Evolutionary conservation across 2,888 invertebrate genomes (phyloP).

Genomic region (Hyles lineata): DNA sequence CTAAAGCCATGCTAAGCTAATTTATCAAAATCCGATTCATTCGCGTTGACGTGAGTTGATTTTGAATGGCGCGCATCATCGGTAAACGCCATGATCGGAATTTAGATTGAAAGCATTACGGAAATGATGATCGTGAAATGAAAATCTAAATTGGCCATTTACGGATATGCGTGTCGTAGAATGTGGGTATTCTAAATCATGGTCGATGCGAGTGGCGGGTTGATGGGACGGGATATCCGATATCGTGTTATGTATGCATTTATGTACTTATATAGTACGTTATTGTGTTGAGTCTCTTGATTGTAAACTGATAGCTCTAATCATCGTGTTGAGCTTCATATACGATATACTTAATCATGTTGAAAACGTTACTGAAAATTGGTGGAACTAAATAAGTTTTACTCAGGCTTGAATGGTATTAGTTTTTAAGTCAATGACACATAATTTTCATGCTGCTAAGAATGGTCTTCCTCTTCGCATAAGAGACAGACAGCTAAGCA

Average conservation of each 20-base stretch:
- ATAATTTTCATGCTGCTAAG: too few species aligned
- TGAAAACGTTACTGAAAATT: too few species aligned
- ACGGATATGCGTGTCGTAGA: slow-evolving; percentile 38
- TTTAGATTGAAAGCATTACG: slow-evolving; percentile 64
- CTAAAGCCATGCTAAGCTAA: not conserved
- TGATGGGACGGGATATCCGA: not conserved
- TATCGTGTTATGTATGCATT: not conserved
- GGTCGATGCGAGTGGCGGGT: not conserved
- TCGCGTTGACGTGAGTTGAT: slow-evolving; percentile 16
- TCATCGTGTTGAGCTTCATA: too few species aligned
- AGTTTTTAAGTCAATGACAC: too few species aligned
- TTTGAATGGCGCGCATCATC: slow-evolving; percentile 45
- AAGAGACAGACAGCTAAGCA: too few species aligned
- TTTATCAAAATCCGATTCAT: slow-evolving; percentile 12
- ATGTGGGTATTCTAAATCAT: not conserved
- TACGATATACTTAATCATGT: too few species aligned
- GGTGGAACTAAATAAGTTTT: too few species aligned
- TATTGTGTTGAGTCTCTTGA: too few species aligned
- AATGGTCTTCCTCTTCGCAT: too few species aligned
- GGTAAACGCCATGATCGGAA: slow-evolving; percentile 62
- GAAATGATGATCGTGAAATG: slow-evolving; percentile 59
- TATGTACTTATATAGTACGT: too few species aligned
- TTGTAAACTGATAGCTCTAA: too few species aligned
- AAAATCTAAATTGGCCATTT: slow-evolving; percentile 64
- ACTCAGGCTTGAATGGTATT: too few species aligned